phyloP scores from a whole-genome alignment of 2,888 invertebrate genomes.

The Cancer borealis region DNA sequence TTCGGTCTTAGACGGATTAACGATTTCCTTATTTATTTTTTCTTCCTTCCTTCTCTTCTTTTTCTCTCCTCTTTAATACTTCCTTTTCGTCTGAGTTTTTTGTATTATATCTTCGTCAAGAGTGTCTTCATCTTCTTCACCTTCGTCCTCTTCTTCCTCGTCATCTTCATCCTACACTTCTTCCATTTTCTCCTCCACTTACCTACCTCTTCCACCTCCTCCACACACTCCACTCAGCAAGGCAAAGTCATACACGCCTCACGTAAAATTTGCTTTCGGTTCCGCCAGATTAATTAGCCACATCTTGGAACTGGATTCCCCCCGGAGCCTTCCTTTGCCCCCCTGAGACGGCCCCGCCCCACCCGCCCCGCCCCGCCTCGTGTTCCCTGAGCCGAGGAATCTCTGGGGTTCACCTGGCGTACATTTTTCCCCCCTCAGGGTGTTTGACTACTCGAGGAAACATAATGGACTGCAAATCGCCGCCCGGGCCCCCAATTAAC shows the following conservation, averaged over 20 bases:
- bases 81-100: neutral
- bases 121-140: neutral
- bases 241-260: constrained; percentile 30
- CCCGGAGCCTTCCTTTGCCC: constrained; percentile 10
- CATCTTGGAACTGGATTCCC: constrained; percentile 38
- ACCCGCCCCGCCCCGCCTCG: neutral
- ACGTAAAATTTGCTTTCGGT: constrained; percentile 40
- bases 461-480: constrained; percentile 58
- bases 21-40: neutral
- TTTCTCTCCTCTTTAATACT: neutral
- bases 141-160: neutral
- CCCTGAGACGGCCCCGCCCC: neutral
- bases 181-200: neutral
- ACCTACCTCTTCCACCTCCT: neutral
- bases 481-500: constrained; percentile 48
- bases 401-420: constrained; percentile 9
- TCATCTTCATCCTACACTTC: neutral
- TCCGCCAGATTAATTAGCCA: constrained; percentile 30
- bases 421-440: neutral
- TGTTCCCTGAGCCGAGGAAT: constrained; percentile 37
- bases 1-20: neutral
- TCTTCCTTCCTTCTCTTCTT: neutral
- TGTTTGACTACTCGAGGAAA: constrained; percentile 47
- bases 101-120: neutral
- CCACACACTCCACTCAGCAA: neutral